These are phyloP conservation scores for Mesorhabditis sp. DNA, from an alignment of 2,888 invertebrate species.

Conservation along the genomic window DNA sequence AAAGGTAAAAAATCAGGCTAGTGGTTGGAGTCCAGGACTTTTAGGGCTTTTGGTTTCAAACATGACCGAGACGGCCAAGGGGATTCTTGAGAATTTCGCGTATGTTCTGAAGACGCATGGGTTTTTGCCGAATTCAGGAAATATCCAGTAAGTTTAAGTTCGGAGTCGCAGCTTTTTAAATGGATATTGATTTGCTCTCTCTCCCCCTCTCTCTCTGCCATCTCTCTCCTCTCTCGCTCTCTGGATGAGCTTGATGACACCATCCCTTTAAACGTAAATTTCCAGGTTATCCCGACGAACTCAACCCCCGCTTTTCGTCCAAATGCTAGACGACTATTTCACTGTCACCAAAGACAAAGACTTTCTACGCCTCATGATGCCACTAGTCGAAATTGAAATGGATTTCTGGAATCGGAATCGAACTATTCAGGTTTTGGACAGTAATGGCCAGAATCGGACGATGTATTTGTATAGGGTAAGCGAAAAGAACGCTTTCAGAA, in stretches of 20 bases:
- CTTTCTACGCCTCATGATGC: slow-evolving; percentile 39
- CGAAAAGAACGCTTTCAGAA: background rate
- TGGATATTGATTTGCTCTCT: background rate
- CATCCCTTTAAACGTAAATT: no score
- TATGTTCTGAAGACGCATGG: slow-evolving; percentile 71
- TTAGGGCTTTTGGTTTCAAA: slow-evolving; percentile 74
- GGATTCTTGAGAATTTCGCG: slow-evolving; percentile 81
- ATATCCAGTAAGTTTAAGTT: slow-evolving; percentile 71
- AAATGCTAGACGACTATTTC: slow-evolving; percentile 76
- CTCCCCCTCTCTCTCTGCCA: no score
- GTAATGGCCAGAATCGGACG: slow-evolving; percentile 1
- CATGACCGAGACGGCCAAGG: slow-evolving; percentile 75
- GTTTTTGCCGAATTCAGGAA: slow-evolving; percentile 78
- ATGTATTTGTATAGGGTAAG: background rate
- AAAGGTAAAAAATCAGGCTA: slow-evolving; percentile 62
- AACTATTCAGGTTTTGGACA: slow-evolving; percentile 41
- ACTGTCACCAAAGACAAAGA: slow-evolving; percentile 70
- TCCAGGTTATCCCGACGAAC: slow-evolving; percentile 56
- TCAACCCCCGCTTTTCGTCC: slow-evolving; percentile 63
- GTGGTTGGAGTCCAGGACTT: background rate
- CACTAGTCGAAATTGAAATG: slow-evolving; percentile 60
- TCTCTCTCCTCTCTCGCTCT: no score
- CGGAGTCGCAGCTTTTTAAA: background rate
- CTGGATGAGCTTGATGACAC: no score
- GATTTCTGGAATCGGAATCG: slow-evolving; percentile 78